These are phyloP conservation scores for Cephus nigrinus DNA, from an alignment of 2,888 invertebrate species.

Conservation along the genomic window DNA sequence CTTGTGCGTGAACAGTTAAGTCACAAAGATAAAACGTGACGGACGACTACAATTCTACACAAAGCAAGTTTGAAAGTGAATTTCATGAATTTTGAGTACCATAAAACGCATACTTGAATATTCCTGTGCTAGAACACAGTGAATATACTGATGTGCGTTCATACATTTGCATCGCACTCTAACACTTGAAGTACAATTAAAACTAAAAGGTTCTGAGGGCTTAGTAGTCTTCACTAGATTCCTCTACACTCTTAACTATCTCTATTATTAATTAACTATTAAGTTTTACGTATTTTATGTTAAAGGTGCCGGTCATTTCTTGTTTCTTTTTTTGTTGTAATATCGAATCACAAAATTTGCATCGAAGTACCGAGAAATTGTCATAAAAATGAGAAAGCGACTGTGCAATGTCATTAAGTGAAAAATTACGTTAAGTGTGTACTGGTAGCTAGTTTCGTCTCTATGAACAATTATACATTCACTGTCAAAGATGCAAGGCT, in stretches of 20 bases:
- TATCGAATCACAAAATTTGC: background rate
- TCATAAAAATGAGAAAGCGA: background rate
- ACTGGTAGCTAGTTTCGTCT: background rate
- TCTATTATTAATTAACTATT: background rate
- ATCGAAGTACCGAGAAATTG: conserved; percentile 1
- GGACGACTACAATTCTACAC: background rate
- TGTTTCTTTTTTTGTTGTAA: background rate
- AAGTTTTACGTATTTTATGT: background rate
- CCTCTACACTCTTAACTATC: background rate
- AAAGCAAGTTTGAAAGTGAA: background rate
- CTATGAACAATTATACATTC: background rate
- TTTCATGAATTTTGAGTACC: background rate
- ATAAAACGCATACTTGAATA: background rate
- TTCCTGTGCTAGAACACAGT: background rate
- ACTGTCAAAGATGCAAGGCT: background rate
- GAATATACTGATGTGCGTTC: background rate
- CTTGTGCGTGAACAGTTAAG: background rate
- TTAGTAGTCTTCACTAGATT: background rate
- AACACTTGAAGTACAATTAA: background rate
- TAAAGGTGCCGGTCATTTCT: background rate
- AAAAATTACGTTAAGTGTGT: background rate
- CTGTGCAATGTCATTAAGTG: conserved; percentile 1
- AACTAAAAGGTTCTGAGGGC: background rate
- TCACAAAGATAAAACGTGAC: background rate
- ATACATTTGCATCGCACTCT: background rate